Evolutionary conservation across 2,797 vertebrate species (phyloP).

Genomic region (Myotis myotis): DNA sequence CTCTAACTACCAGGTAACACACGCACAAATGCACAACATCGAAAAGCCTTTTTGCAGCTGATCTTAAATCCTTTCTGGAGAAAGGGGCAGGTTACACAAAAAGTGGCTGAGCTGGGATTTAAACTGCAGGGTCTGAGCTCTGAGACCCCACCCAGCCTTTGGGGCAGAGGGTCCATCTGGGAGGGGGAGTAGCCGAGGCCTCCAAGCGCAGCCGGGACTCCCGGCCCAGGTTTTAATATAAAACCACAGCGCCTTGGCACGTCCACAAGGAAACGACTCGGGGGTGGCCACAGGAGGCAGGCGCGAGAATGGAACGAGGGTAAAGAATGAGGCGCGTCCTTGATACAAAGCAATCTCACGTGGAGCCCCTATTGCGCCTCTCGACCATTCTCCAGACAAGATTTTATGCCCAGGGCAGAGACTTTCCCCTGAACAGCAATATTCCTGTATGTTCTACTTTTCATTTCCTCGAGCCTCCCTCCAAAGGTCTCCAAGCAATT

Average conservation of each 20-base stretch:
- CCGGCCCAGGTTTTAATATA: not conserved
- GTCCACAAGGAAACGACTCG: constrained; percentile 21
- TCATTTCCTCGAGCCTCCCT: constrained; percentile 69
- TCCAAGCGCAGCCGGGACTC: not conserved
- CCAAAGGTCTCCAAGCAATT: constrained; percentile 78
- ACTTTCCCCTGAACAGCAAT: constrained; percentile 70
- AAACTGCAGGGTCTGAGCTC: not conserved
- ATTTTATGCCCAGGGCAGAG: constrained; percentile 66
- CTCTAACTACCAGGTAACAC: constrained; percentile 22
- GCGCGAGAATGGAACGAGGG: not conserved
- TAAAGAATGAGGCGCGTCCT: not conserved
- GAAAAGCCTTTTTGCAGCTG: constrained; percentile 17
- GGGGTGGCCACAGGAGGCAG: constrained; percentile 15
- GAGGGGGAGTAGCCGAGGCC: not conserved
- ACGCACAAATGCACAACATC: not conserved
- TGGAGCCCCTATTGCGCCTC: not conserved
- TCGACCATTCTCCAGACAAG: constrained; percentile 49
- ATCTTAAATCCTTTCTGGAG: constrained; percentile 1
- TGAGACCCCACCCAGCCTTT: not conserved
- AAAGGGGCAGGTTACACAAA: constrained; percentile 1
- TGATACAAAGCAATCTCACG: constrained; percentile 49
- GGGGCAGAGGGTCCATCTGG: not conserved
- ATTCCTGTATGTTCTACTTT: constrained; percentile 66
- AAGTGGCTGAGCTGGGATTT: constrained; percentile 11
- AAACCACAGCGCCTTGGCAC: not conserved